A percentile compares a stretch with the other conserved stretches of the same genome.
These are phyloP conservation scores for Frieseomelitta varia DNA, from an alignment of 1,140 invertebrate species.

Conservation along the genomic window DNA sequence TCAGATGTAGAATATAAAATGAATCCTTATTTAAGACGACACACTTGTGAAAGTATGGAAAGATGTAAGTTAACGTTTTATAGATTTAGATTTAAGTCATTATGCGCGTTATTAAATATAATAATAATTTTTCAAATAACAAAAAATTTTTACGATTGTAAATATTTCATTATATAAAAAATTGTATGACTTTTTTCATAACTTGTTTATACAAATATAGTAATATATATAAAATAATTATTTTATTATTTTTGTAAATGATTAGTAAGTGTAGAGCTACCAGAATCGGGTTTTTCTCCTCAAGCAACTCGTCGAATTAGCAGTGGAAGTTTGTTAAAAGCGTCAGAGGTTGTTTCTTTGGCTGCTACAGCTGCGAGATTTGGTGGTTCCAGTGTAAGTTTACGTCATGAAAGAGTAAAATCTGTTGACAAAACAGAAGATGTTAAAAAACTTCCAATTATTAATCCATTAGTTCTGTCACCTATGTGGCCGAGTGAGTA, in stretches of 20 bases:
- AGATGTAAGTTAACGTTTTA: constrained; percentile 69
- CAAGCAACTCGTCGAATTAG: constrained; percentile 90
- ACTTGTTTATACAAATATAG: constrained; percentile 4
- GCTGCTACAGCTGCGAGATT: constrained; percentile 84
- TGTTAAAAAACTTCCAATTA: constrained; percentile 91
- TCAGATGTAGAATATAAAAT: constrained; percentile 59
- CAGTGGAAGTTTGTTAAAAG: constrained; percentile 89
- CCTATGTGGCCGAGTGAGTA: constrained; percentile 94
- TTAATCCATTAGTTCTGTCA: constrained; percentile 92
- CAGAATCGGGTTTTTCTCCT: constrained; percentile 84
- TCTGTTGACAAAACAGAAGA: constrained; percentile 83
- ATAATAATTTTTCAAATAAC: neutral
- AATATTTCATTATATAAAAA: neutral
- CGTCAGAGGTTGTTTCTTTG: constrained; percentile 83
- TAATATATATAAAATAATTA: neutral
- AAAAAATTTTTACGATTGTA: neutral
- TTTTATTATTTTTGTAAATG: neutral
- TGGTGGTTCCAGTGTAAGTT: constrained; percentile 76
- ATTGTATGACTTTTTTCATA: neutral
- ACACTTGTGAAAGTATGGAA: constrained; percentile 76
- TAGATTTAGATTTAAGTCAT: constrained; percentile 2
- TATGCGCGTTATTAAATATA: neutral
- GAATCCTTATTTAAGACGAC: constrained; percentile 66
- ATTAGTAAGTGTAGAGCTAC: constrained; percentile 77
- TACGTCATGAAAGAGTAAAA: constrained; percentile 77